Percentiles rank a stretch among this genome's conserved stretches.
phyloP scores from a whole-genome alignment of 92 coral and sea anemone genomes.

The Umimayanthus kanabou region DNA sequence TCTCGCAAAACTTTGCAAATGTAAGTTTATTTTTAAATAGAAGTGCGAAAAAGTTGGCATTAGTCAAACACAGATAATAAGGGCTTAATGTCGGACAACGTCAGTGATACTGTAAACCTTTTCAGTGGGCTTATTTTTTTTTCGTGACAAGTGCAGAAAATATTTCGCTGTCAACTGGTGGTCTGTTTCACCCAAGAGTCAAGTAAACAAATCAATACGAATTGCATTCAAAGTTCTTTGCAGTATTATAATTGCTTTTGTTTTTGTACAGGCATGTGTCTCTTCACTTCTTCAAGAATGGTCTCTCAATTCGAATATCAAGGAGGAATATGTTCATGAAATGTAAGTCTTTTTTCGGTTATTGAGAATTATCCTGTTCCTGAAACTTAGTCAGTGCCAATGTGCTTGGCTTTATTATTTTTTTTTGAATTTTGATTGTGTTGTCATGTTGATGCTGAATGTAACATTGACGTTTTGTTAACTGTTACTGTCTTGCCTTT shows the following conservation, averaged over 20 bases:
- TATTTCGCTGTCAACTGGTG: too few relatives aligned
- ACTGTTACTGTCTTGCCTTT: background rate
- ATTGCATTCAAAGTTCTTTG: background rate
- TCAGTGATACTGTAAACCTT: too few relatives aligned
- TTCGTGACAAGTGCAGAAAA: background rate
- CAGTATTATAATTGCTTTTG: background rate
- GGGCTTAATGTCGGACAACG: too few relatives aligned
- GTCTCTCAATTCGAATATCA: constrained; percentile 70
- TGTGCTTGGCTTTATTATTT: background rate
- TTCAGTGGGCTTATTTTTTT: too few relatives aligned
- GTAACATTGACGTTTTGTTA: background rate
- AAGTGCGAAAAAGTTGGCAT: too few relatives aligned
- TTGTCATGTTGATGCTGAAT: too few relatives aligned
- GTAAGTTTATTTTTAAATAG: too few relatives aligned
- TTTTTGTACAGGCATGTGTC: constrained; percentile 66
- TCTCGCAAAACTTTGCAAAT: background rate
- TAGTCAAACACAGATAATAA: too few relatives aligned
- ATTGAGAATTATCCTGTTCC: too few relatives aligned
- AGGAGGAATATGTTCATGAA: constrained; percentile 91
- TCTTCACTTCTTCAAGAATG: constrained; percentile 87
- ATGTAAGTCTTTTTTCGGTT: constrained; percentile 63
- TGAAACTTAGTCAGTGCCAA: background rate
- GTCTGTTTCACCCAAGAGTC: background rate
- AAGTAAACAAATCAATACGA: background rate
- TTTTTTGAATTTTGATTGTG: too few relatives aligned